Conservation (phyloP, 2,888 invertebrate species). For the Allophyes oxyacanthae region DNA sequence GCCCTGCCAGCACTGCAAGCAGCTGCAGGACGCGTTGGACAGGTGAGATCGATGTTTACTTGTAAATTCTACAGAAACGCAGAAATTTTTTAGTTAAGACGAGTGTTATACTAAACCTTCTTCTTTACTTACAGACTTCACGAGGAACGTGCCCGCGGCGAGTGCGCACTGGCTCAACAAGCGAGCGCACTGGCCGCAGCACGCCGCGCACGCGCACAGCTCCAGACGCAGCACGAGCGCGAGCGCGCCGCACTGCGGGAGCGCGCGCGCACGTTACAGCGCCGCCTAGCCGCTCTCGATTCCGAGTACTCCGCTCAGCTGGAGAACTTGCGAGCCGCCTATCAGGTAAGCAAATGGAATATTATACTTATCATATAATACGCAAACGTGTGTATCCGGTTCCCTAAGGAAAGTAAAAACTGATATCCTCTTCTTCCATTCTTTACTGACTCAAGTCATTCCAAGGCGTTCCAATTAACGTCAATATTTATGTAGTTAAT, state of each 20-base stretch:
- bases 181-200: conserved; percentile 83
- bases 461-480: too few species aligned
- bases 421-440: too few species aligned
- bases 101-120: too few species aligned
- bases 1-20: conserved; percentile 87
- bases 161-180: conserved; percentile 81
- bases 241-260: conserved; percentile 91
- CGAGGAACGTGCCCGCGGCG: conserved; percentile 79
- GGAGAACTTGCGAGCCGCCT: conserved; percentile 93
- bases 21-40: conserved; percentile 87
- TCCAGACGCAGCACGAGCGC: conserved; percentile 86
- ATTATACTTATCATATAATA: too few species aligned
- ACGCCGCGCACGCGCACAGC: conserved; percentile 81
- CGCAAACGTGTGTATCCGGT: too few species aligned
- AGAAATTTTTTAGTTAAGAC: too few species aligned
- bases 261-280: conserved; percentile 92
- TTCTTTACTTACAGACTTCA: conserved; percentile 64
- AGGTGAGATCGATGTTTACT: conserved; percentile 67
- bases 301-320: conserved; percentile 95
- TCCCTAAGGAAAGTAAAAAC: too few species aligned
- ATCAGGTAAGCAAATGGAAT: conserved; percentile 81
- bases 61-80: too few species aligned
- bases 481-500: too few species aligned
- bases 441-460: too few species aligned
- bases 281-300: conserved; percentile 92